Evolutionary conservation across 2,888 invertebrate genomes (phyloP).

Genomic region (Reticulitermes lucifugus): DNA sequence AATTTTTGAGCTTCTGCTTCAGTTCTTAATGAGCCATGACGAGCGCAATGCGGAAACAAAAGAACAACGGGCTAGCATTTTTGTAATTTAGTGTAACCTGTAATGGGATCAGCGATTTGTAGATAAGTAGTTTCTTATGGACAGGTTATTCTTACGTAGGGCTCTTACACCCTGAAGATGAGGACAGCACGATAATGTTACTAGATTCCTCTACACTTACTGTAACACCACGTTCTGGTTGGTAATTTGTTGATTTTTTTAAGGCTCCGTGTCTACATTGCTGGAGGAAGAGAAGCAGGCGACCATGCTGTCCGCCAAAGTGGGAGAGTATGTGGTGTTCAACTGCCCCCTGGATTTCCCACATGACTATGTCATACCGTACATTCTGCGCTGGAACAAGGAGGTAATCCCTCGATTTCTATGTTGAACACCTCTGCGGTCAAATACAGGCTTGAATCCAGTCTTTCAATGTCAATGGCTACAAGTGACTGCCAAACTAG

Average conservation of each 20-base stretch:
- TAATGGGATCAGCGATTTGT: too few relatives aligned
- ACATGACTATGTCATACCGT: conserved; percentile 85
- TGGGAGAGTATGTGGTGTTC: conserved; percentile 83
- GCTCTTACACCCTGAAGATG: too few relatives aligned
- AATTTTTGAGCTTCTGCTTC: too few relatives aligned
- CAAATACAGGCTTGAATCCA: not conserved
- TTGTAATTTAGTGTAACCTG: too few relatives aligned
- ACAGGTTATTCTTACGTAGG: too few relatives aligned
- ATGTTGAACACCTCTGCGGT: not conserved
- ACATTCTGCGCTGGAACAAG: conserved; percentile 91
- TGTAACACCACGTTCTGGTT: too few relatives aligned
- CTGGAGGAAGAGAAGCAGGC: conserved; percentile 57
- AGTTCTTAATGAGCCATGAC: too few relatives aligned
- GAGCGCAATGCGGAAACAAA: too few relatives aligned
- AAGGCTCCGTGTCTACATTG: conserved; percentile 11
- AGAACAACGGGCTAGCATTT: too few relatives aligned
- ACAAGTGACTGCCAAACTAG: not conserved
- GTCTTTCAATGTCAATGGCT: not conserved
- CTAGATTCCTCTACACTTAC: too few relatives aligned
- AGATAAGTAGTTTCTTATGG: too few relatives aligned
- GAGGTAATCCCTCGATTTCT: conserved; percentile 68
- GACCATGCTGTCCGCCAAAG: conserved; percentile 71
- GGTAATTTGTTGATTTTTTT: not conserved
- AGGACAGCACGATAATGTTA: too few relatives aligned
- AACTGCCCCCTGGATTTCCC: conserved; percentile 91